Evolutionary conservation across 2,888 invertebrate genomes (phyloP), one percentile per base, ranked within the genome.

Genomic region (Deilephila porcellus): DNA sequence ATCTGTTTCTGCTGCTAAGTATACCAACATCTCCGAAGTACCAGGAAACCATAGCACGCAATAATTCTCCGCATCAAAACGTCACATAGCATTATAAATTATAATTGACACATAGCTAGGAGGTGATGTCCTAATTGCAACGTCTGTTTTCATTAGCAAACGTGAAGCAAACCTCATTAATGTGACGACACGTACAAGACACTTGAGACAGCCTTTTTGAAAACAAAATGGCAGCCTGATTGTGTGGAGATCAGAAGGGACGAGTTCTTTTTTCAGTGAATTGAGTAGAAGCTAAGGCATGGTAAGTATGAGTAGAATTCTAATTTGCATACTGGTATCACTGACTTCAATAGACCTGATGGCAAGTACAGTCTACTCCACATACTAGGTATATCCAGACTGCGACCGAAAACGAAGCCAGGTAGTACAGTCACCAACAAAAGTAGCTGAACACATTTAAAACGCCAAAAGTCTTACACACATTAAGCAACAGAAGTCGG

Each of bases 81-180:
- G 52, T 45, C 1, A 25, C 14, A 64, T 52, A 20, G 32, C 62
- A 63, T 56, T 56, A 56, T 56, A 56, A 56, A 56, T 56, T 56
- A 56, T 67, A 67, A 67, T 52, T 67, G 67, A 67, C 67, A 37
- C 19, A 32, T 34, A 64, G 37, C 45, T 45, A 67, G 67, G 45
- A 45, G 52, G 67, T 67, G 52, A 67, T 25, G 25, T 25, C 20
- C 52, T 67, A 67, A 67, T 67, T 67, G 17, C 25, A 52, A 52
- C 52, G 67, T 67, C 67, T 67, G 67, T 52, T 67, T 25, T 67
- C 67, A 67, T 52, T 67, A 67, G 19, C 25, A 25, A 2, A 64
- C 67, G 25, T 17, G 14, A 4, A 11, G 32, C 25, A 14, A 32
- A 64, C 37, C 64, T 64, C 67, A 67, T 67, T 67, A 67, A 19